These are phyloP conservation scores for Saturnia pavonia DNA, from an alignment of 2,888 invertebrate species.

Conservation along the genomic window DNA sequence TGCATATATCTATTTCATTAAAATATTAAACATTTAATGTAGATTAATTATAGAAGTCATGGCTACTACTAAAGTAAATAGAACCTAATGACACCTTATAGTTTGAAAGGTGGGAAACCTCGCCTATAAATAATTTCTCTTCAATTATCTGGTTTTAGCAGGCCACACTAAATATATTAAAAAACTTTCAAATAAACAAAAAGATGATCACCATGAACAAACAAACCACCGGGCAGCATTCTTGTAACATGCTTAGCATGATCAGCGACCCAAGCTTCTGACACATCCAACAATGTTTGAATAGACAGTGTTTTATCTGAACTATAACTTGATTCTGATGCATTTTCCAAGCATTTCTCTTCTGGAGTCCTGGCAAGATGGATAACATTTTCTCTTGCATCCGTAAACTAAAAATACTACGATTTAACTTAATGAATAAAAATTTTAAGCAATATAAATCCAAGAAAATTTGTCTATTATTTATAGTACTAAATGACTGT, in stretches of 20 bases:
- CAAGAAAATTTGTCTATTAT: not conserved
- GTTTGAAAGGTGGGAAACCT: too few species aligned
- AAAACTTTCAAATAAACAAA: not conserved
- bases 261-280: conserved; percentile 87
- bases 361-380: conserved; percentile 91
- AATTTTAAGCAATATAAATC: not conserved
- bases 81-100: too few species aligned
- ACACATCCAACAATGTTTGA: conserved; percentile 79
- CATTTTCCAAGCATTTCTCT: conserved; percentile 62
- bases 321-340: conserved; percentile 57
- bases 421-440: not conserved
- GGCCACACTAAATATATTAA: not conserved
- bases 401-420: conserved; percentile 76
- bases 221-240: conserved; percentile 95
- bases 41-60: too few species aligned
- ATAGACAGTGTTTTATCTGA: conserved; percentile 62
- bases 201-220: conserved; percentile 84
- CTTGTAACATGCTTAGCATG: conserved; percentile 93
- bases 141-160: not conserved
- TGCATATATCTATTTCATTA: too few species aligned
- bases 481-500: not conserved
- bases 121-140: not conserved
- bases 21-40: too few species aligned
- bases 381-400: conserved; percentile 87
- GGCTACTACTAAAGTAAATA: too few species aligned